These are phyloP conservation scores for Asbolus verrucosus DNA, from an alignment of 1,140 invertebrate genomes.

Conservation along the genomic window DNA sequence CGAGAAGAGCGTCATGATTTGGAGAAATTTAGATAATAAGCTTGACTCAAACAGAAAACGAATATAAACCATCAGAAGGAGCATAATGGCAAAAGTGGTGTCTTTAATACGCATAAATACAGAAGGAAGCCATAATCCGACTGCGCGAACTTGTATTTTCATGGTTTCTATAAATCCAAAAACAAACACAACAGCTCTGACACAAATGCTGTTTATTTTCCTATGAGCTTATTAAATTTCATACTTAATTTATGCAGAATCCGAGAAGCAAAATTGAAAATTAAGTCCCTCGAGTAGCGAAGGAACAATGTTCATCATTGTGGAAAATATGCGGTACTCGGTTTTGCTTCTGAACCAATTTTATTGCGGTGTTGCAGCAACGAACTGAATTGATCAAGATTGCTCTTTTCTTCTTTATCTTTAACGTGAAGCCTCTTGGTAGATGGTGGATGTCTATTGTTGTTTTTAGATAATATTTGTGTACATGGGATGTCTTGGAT, in stretches of 20 bases:
- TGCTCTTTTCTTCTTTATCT: conserved; percentile 8
- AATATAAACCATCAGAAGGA: conserved; percentile 17
- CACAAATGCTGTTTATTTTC: conserved; percentile 54
- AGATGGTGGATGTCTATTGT: conserved; percentile 9
- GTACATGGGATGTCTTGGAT: conserved; percentile 24
- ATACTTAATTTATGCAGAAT: conserved; percentile 54
- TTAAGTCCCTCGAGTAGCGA: conserved; percentile 47
- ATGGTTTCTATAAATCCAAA: conserved; percentile 48
- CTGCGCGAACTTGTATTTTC: conserved; percentile 40
- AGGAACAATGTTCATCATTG: conserved; percentile 51
- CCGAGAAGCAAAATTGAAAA: conserved; percentile 54
- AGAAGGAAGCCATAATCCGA: conserved; percentile 19
- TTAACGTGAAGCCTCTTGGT: conserved; percentile 21
- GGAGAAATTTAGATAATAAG: conserved; percentile 21
- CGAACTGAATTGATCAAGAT: conserved; percentile 34
- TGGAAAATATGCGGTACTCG: conserved; percentile 49
- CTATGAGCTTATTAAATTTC: conserved; percentile 55
- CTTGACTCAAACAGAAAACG: neutral
- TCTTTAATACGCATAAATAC: conserved; percentile 29
- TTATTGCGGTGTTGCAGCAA: conserved; percentile 41
- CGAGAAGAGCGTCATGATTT: conserved; percentile 14
- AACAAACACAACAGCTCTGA: conserved; percentile 47
- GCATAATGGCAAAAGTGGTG: conserved; percentile 31
- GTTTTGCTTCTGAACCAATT: conserved; percentile 50
- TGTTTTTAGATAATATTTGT: conserved; percentile 34